Base-by-base conservation (phyloP, 2,113 vertebrate genomes). In the Sterna hirundo region DNA sequence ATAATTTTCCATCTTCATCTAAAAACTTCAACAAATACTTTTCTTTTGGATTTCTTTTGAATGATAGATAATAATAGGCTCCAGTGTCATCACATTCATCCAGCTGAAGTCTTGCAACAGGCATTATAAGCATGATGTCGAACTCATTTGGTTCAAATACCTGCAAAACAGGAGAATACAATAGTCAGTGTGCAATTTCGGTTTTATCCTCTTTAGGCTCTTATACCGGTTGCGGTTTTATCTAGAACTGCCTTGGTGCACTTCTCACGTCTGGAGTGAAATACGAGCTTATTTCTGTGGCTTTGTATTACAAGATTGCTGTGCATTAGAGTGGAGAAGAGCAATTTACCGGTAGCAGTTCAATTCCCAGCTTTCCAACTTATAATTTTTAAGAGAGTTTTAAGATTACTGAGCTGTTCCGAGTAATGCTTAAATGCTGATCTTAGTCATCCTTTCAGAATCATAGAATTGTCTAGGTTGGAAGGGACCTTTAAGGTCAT, bases 81-180 rank as follows among this genome's bases (percentile, higher is more conserved):
- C 96, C 98, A 46, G 93, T 96, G 25, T 92, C 21, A 30, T 34
- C 40, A 86, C 94, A 81, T 58, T 92, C 70, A 17, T 95, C 82
- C 61, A 98, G 88, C 27, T 97, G n/a, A 88, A 98, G 70, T 94
- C 98, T 97, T 57, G 7, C 1, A 34, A 96, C 13, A 20, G 85
- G 64, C 49, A 98, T 83, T 78, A 92, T 93, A 76, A 98, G 95
- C 98, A 98, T 98, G 74, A 98, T 91, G 81, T 98, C 98, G 85
- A 98, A 98, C 89, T 98, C 98, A 78, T 98, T 94, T 69, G 98
- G 98, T 80, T 92, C 84, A 71, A 95, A 97, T 93, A 98, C 88
- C 98, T 98, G 95, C 49, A 65, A 83, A 91, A 82, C 46, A 90
- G 0, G 5, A 87, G 69, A 97, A 87, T 60, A 46, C 44, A 81